These are phyloP conservation scores for Drosophila glabriapex DNA, from an alignment of 2,888 invertebrate genomes.

Conservation along the genomic window DNA sequence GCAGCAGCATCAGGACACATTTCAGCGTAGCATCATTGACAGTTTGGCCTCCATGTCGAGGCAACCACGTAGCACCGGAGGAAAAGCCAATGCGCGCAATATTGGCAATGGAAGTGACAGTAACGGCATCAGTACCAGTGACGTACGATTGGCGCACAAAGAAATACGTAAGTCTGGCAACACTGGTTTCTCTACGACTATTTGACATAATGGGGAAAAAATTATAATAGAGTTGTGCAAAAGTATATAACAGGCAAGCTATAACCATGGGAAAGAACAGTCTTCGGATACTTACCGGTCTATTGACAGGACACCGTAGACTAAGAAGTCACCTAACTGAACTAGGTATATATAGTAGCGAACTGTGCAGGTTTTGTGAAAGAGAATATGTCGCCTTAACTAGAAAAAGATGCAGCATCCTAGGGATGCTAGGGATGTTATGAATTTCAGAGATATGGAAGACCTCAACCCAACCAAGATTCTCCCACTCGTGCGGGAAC, in stretches of 20 bases:
- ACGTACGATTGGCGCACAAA: conserved; percentile 51
- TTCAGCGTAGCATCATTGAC: conserved; percentile 12
- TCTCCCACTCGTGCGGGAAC: too few relatives aligned
- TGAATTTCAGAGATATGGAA: too few relatives aligned
- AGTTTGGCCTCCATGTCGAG: conserved; percentile 7
- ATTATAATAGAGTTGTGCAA: neutral
- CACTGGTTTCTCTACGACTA: conserved; percentile 1
- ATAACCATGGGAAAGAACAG: too few relatives aligned
- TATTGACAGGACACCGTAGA: too few relatives aligned
- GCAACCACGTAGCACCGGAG: conserved; percentile 4
- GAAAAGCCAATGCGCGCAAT: conserved; percentile 1
- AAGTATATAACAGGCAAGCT: neutral
- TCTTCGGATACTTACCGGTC: too few relatives aligned
- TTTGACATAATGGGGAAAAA: neutral
- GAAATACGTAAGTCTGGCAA: conserved; percentile 71
- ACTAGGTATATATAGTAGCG: too few relatives aligned
- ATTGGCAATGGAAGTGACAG: conserved; percentile 9
- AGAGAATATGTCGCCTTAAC: too few relatives aligned
- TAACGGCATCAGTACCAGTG: conserved; percentile 8
- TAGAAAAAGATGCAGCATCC: too few relatives aligned
- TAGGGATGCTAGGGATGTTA: too few relatives aligned
- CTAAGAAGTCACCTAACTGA: too few relatives aligned
- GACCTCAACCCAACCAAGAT: too few relatives aligned
- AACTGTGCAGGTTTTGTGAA: too few relatives aligned
- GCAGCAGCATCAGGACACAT: neutral